Conservation (phyloP, 1,140 invertebrate genomes). For the Mercenaria mercenaria region DNA sequence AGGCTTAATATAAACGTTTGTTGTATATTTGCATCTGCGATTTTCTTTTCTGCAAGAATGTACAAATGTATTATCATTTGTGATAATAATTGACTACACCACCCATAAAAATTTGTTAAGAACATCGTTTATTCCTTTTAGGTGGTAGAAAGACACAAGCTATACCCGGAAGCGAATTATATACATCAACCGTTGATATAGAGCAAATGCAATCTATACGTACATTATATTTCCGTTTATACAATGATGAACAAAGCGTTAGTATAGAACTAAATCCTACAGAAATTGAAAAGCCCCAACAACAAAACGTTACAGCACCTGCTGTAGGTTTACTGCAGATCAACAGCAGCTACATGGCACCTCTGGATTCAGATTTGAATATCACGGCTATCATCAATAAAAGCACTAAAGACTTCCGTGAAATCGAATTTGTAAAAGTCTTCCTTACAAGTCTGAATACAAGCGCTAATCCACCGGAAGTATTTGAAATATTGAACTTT, state of each 20-base stretch:
- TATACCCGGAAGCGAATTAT: neutral
- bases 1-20: no score
- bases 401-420: neutral
- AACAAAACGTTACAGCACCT: neutral
- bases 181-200: conserved; percentile 6
- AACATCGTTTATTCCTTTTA: no score
- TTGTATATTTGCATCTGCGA: no score
- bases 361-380: conserved; percentile 22
- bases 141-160: conserved; percentile 1
- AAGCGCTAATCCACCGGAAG: neutral
- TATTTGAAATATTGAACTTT: conserved; percentile 57
- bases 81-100: no score
- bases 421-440: neutral
- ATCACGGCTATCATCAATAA: conserved; percentile 6
- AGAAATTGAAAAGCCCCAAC: neutral
- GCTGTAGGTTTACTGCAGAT: neutral
- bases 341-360: conserved; percentile 8
- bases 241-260: conserved; percentile 30
- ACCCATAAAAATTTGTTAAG: no score
- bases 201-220: neutral
- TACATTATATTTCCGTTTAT: conserved; percentile 23
- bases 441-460: conserved; percentile 55
- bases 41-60: no score
- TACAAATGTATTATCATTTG: no score
- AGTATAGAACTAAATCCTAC: conserved; percentile 38